Conservation (phyloP, 1,140 invertebrate species). For the Leptonema lineaticorne region DNA sequence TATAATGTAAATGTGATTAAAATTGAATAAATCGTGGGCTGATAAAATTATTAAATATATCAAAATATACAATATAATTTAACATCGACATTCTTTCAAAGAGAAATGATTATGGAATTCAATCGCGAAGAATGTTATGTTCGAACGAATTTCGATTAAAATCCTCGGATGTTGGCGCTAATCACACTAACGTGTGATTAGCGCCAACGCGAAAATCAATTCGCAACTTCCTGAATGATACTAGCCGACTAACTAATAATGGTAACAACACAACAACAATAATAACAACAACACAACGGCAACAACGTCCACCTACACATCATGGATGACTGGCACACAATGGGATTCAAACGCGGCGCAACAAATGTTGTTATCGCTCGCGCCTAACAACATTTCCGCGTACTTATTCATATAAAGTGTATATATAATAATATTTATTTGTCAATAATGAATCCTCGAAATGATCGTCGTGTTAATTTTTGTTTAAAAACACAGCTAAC, state of each 20-base stretch:
- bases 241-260: neutral
- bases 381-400: constrained; percentile 10
- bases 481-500: neutral
- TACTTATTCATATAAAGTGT: neutral
- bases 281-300: constrained; percentile 7
- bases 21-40: too few species aligned
- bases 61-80: too few species aligned
- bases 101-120: too few species aligned
- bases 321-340: constrained; percentile 23
- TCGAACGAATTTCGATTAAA: too few species aligned
- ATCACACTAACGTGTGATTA: constrained; percentile 4
- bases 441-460: neutral
- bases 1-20: too few species aligned
- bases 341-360: constrained; percentile 20
- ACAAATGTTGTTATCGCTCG: constrained; percentile 18
- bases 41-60: too few species aligned
- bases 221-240: constrained; percentile 17
- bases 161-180: too few species aligned
- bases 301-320: constrained; percentile 26
- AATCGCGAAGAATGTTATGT: too few species aligned
- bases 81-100: too few species aligned
- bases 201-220: neutral
- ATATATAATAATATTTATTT: too few species aligned
- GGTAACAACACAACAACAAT: constrained; percentile 7
- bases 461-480: neutral